Conservation (phyloP, 2,797 vertebrate genomes). For the Pangasius macronema region DNA sequence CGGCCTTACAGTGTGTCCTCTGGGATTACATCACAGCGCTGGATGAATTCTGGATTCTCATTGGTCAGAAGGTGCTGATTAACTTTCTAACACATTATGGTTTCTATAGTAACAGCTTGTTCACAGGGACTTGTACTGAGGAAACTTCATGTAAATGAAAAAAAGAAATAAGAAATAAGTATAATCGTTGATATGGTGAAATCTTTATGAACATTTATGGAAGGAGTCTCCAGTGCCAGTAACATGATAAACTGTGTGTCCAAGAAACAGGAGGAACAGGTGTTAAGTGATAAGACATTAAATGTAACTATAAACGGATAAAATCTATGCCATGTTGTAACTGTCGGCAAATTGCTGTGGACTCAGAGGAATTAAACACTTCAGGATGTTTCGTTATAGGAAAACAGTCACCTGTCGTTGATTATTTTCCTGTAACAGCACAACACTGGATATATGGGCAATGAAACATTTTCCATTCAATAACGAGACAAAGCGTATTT, state of each 20-base stretch:
- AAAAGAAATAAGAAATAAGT: neutral
- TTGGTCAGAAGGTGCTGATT: neutral
- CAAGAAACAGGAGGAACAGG: neutral
- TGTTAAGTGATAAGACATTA: neutral
- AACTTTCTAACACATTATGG: neutral
- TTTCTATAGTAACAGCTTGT: neutral
- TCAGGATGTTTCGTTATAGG: too few relatives aligned
- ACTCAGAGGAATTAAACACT: too few relatives aligned
- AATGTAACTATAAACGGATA: neutral
- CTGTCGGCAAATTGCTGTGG: too few relatives aligned
- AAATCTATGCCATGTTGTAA: neutral
- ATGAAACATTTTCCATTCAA: too few relatives aligned
- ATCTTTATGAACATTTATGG: neutral
- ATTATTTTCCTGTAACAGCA: too few relatives aligned
- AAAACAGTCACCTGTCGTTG: too few relatives aligned
- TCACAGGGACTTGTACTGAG: neutral
- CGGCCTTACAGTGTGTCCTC: neutral
- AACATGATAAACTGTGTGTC: neutral
- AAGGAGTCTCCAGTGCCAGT: neutral
- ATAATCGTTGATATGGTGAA: neutral
- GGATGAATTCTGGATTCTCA: neutral
- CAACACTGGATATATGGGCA: too few relatives aligned
- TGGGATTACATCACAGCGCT: neutral
- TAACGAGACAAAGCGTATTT: too few relatives aligned
- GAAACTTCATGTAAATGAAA: neutral